phyloP scores from a whole-genome alignment of 2,888 invertebrate genomes.

The Drosophila mulleri region DNA sequence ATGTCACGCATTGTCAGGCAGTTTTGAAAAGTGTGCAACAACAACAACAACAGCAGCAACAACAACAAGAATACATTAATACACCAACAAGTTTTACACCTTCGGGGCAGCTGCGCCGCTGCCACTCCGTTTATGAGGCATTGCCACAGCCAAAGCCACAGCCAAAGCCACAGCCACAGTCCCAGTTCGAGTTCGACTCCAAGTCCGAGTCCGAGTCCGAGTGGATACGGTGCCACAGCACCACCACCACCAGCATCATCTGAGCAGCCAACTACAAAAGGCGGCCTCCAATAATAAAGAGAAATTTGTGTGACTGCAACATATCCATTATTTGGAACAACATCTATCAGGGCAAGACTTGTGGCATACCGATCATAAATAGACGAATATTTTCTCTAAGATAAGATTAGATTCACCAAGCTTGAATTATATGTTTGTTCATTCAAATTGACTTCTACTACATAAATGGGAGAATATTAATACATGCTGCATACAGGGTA shows the following conservation, averaged over 20 bases:
- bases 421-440: neutral
- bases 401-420: no score
- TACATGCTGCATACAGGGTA: neutral
- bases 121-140: constrained; percentile 72
- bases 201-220: constrained; percentile 4
- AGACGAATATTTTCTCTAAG: neutral
- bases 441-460: neutral
- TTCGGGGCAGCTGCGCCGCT: constrained; percentile 61
- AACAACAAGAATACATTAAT: constrained; percentile 41
- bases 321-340: constrained; percentile 20
- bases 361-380: neutral
- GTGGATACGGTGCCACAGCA: constrained; percentile 34
- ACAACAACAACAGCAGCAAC: constrained; percentile 40
- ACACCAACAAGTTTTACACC: constrained; percentile 71
- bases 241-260: constrained; percentile 17
- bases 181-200: constrained; percentile 17
- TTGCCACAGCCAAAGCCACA: constrained; percentile 36
- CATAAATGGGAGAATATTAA: neutral
- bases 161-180: constrained; percentile 15
- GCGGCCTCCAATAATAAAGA: constrained; percentile 44
- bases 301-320: constrained; percentile 58
- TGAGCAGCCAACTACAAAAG: constrained; percentile 52
- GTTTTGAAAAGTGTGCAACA: constrained; percentile 79
- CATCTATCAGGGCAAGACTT: neutral
- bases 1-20: constrained; percentile 82